Conservation (phyloP, 2,113 vertebrate genomes). For the Trematomus loennbergii region DNA sequence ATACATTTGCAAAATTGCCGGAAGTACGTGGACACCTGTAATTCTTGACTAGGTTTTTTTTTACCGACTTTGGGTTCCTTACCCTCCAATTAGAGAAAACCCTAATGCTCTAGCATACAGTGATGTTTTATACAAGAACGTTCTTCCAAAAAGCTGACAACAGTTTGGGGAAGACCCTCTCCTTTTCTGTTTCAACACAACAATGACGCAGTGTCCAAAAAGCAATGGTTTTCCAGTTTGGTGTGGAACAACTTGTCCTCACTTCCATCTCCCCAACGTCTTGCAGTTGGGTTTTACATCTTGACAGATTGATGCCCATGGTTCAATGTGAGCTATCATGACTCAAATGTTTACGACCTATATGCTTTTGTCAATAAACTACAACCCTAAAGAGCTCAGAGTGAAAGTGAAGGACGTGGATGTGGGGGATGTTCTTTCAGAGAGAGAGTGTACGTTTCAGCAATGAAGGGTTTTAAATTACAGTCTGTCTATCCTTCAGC, state of each 20-base stretch:
- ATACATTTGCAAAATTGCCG: too few species aligned
- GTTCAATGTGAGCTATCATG: too few species aligned
- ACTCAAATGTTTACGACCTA: too few species aligned
- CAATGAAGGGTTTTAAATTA: neutral
- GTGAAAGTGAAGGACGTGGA: neutral
- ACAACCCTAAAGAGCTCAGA: neutral
- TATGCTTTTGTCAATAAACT: neutral
- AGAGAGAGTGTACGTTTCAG: constrained; percentile 1
- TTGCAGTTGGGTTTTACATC: neutral
- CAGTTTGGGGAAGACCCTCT: neutral
- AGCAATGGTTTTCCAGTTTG: too few species aligned
- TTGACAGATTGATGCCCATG: too few species aligned
- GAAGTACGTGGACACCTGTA: too few species aligned
- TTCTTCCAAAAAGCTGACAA: neutral
- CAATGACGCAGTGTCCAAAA: neutral
- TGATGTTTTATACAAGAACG: neutral
- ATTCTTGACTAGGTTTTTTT: too few species aligned
- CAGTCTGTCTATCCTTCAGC: too few species aligned
- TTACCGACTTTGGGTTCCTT: neutral
- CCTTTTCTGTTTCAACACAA: neutral
- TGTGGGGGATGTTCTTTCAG: neutral
- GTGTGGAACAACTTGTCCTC: neutral
- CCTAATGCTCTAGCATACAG: neutral
- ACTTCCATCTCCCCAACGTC: neutral
- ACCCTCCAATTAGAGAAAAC: neutral